A percentile compares a stretch with the other conserved stretches of the same genome.
Evolutionary conservation across 2,797 vertebrate species (phyloP).

Genomic region (Avahi laniger): DNA sequence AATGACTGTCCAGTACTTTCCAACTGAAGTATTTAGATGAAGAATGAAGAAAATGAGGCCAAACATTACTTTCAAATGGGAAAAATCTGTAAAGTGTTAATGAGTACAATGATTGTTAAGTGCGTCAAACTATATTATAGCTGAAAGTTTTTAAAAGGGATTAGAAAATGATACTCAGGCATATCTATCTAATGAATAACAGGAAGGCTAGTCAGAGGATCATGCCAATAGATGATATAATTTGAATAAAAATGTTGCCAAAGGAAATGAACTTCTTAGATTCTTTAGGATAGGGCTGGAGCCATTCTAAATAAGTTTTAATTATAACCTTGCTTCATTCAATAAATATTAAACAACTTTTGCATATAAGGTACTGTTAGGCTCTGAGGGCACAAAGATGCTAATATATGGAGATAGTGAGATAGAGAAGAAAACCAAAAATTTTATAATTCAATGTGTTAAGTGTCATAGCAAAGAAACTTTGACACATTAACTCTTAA

Average conservation of each 20-base stretch:
- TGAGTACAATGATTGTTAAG: neutral
- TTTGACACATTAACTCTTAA: neutral
- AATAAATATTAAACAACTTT: neutral
- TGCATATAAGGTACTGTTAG: neutral
- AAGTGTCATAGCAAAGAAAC: neutral
- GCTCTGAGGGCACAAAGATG: neutral
- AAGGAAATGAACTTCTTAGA: neutral
- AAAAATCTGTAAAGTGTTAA: conserved; percentile 5
- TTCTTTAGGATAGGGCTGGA: conserved; percentile 30
- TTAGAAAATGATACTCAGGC: conserved; percentile 39
- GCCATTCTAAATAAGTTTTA: neutral
- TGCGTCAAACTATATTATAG: neutral
- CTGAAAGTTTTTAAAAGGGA: conserved; percentile 19
- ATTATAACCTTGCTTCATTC: neutral
- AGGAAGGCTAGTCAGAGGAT: neutral
- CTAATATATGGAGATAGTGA: neutral
- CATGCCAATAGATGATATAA: neutral
- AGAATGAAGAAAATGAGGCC: neutral
- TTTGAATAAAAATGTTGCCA: conserved; percentile 29
- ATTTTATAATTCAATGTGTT: neutral
- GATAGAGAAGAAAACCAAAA: neutral
- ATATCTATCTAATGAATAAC: neutral
- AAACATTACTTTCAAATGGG: conserved; percentile 1
- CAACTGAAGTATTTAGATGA: neutral
- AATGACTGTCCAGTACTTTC: neutral